These are phyloP conservation scores for Pholis gunnellus DNA, from an alignment of 2,113 vertebrate genomes.

Conservation along the genomic window DNA sequence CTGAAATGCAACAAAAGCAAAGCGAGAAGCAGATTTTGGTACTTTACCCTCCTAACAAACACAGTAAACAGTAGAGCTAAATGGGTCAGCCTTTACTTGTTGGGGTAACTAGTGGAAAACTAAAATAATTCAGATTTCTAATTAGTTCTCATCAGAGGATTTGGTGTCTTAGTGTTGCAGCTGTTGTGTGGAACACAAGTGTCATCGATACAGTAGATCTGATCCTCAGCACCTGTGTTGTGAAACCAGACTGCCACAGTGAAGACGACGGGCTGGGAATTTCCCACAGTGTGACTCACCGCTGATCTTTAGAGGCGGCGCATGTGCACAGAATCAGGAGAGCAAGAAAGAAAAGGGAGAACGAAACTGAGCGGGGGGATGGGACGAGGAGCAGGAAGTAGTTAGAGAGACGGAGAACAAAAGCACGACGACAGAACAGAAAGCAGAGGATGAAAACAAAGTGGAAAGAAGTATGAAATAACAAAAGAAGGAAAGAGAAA, in stretches of 20 bases:
- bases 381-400: slow-evolving; percentile 54
- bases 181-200: slow-evolving; percentile 69
- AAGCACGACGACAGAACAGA: slow-evolving; percentile 10
- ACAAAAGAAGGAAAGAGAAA: slow-evolving; percentile 21
- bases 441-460: slow-evolving; percentile 27
- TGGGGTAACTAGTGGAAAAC: slow-evolving; percentile 42
- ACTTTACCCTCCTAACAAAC: not conserved
- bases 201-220: slow-evolving; percentile 64
- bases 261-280: slow-evolving; percentile 75
- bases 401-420: slow-evolving; percentile 11
- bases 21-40: not conserved
- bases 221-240: slow-evolving; percentile 77
- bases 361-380: slow-evolving; percentile 29
- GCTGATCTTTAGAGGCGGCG: slow-evolving; percentile 55
- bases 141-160: slow-evolving; percentile 43
- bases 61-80: slow-evolving; percentile 31
- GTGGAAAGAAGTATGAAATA: not conserved
- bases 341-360: slow-evolving; percentile 42
- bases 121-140: slow-evolving; percentile 38
- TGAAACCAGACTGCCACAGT: slow-evolving; percentile 73
- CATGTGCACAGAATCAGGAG: slow-evolving; percentile 70
- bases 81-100: slow-evolving; percentile 49
- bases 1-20: not conserved
- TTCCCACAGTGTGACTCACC: slow-evolving; percentile 83
- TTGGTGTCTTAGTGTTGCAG: slow-evolving; percentile 41